Evolutionary conservation across 2,888 invertebrate species (phyloP).

Genomic region (Pachydiplax longipennis): DNA sequence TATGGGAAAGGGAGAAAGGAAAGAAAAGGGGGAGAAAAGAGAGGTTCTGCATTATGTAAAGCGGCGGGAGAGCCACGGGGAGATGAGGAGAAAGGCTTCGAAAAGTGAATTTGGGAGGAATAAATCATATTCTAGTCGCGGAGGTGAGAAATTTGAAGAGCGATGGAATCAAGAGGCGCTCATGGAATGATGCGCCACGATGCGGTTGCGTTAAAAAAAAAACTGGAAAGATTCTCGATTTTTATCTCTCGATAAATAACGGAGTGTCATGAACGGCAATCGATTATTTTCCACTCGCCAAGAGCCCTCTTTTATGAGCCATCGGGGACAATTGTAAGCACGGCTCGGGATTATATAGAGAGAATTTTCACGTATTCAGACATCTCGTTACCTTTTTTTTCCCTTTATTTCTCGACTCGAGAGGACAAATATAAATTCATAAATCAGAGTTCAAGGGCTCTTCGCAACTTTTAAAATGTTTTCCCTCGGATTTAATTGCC

Average conservation of each 20-base stretch:
- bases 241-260: neutral
- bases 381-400: neutral
- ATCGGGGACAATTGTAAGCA: neutral
- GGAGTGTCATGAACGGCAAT: neutral
- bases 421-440: neutral
- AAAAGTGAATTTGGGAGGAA: neutral
- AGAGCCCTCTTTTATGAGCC: neutral
- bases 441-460: neutral
- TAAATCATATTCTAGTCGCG: neutral
- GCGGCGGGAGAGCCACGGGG: neutral
- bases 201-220: neutral
- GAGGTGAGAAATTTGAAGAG: neutral
- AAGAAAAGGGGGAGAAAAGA: no score
- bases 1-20: no score
- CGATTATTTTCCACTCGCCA: neutral
- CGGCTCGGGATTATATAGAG: neutral
- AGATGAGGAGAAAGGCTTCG: neutral
- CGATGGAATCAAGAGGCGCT: neutral
- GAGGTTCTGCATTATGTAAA: no score
- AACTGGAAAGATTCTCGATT: neutral
- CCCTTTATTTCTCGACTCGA: neutral
- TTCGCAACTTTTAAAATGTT: neutral
- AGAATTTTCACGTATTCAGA: neutral
- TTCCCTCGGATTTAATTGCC: neutral
- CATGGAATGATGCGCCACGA: neutral